Evolutionary conservation across 2,888 invertebrate genomes (phyloP), one percentile per base, ranked within the genome.

Genomic region (Beris chalybata): DNA sequence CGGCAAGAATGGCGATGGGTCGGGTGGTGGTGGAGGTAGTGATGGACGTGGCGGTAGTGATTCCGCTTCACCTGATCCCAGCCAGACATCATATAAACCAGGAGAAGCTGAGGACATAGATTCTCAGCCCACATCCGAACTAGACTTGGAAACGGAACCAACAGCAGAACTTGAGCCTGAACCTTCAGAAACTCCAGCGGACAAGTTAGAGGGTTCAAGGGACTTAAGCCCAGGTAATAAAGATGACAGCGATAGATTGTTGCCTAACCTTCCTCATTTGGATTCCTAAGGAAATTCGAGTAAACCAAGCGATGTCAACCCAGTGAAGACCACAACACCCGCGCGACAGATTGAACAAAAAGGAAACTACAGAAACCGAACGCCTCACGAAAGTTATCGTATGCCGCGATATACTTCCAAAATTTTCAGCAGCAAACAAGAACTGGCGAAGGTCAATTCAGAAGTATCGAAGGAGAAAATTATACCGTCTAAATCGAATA

Each of bases 331-430:
- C 38, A 38, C 38, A 38, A 38, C 38, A 7, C 9, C 38, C 1
- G 2, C 22, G 22, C 22, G 1, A 22, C 9, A 38, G 38, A 38
- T 38, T 38, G 29, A 22, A 55, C 4, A 13, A 32, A 13, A 30
- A 32, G 38, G n/a, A 12, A 5, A 15, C 2, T 29, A 58, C n/a
- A 29, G 58, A 44, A 5, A 5, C 29, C 44, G 58, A 13, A 29
- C 1, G n/a, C 45, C 56, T 1, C 15, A 43, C 9, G 56, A 29
- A 29, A 30, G 22, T 15, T 22, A 13, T 44, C 56, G 56, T 22
- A 58, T 58, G n/a, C 58, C 58, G 7, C 32, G 58, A 30, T 58
- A 58, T 58, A 30, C 58, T 12, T 45, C 47, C 1, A 58, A 58
- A 7, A 29, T 58, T 5, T 58, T 58, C n/a, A 22, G n/a, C 3